Conservation (phyloP, 2,113 vertebrate species). For the Dicrurus megarhynchus region DNA sequence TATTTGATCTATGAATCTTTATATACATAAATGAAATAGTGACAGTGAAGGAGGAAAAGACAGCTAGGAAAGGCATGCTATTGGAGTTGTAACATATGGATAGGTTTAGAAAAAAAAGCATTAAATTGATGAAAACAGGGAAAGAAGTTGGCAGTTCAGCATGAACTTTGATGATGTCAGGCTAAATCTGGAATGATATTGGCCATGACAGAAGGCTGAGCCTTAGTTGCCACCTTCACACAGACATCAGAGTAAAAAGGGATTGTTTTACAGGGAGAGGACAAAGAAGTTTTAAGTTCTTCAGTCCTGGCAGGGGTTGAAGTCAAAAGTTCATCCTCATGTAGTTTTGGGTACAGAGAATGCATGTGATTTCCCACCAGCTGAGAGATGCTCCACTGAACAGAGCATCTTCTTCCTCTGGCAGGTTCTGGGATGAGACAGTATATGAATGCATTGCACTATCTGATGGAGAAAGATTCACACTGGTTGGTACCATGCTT, state of each 20-base stretch:
- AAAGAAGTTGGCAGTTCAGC: conserved; percentile 29
- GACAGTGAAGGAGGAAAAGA: conserved; percentile 54
- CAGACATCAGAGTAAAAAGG: neutral
- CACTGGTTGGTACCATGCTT: neutral
- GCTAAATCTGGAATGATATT: conserved; percentile 37
- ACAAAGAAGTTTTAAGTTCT: conserved; percentile 44
- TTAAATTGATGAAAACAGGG: conserved; percentile 47
- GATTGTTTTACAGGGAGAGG: conserved; percentile 7
- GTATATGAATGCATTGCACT: neutral
- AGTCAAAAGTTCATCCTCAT: conserved; percentile 43
- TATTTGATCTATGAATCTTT: conserved; percentile 59
- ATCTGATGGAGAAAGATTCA: neutral
- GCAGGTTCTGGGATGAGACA: neutral
- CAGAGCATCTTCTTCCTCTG: neutral
- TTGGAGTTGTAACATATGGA: neutral
- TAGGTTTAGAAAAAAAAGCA: conserved; percentile 16
- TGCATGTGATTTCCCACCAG: neutral
- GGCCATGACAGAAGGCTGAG: conserved; percentile 40
- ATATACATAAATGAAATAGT: conserved; percentile 58
- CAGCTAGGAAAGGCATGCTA: conserved; percentile 11
- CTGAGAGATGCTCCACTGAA: neutral
- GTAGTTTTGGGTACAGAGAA: neutral
- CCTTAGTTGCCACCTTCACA: conserved; percentile 17
- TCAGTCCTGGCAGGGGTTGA: neutral
- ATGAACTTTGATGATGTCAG: conserved; percentile 46